Percentiles rank a stretch among this genome's conserved stretches.
Conservation (phyloP, 2,888 invertebrate genomes). For the Diplazon laetatorius region DNA sequence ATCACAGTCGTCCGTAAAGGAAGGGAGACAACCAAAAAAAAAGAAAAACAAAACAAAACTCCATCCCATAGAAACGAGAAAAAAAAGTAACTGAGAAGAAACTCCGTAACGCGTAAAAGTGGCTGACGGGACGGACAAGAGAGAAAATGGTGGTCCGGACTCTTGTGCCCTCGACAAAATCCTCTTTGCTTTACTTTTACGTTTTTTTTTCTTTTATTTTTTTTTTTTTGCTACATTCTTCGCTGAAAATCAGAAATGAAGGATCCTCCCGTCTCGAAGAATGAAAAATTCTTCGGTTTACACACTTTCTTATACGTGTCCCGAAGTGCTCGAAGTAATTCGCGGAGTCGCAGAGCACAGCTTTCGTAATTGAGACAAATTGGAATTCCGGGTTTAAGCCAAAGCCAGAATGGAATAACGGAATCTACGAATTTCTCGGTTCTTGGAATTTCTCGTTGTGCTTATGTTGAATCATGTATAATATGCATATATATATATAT, state of each 20-base stretch:
- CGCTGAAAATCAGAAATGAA: conserved; percentile 4
- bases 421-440: conserved; percentile 12
- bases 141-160: conserved; percentile 3
- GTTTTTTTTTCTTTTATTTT: too few species aligned
- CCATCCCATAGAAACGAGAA: conserved; percentile 17
- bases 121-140: conserved; percentile 2
- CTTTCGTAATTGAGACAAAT: conserved; percentile 44
- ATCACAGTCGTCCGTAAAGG: conserved; percentile 28
- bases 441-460: neutral
- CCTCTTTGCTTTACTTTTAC: conserved; percentile 17
- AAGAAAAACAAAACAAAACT: conserved; percentile 23
- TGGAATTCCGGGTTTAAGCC: neutral
- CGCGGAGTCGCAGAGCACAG: conserved; percentile 13
- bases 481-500: too few species aligned
- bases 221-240: conserved; percentile 27
- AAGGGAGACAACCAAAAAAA: conserved; percentile 34
- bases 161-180: conserved; percentile 30
- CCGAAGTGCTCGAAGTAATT: conserved; percentile 26
- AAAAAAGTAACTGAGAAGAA: conserved; percentile 18
- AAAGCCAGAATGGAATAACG: neutral
- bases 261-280: conserved; percentile 1
- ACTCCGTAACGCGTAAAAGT: conserved; percentile 42
- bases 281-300: conserved; percentile 20
- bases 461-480: neutral
- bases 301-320: neutral